Conservation (phyloP, 2,113 vertebrate genomes). For the Vulpes ferrilata region DNA sequence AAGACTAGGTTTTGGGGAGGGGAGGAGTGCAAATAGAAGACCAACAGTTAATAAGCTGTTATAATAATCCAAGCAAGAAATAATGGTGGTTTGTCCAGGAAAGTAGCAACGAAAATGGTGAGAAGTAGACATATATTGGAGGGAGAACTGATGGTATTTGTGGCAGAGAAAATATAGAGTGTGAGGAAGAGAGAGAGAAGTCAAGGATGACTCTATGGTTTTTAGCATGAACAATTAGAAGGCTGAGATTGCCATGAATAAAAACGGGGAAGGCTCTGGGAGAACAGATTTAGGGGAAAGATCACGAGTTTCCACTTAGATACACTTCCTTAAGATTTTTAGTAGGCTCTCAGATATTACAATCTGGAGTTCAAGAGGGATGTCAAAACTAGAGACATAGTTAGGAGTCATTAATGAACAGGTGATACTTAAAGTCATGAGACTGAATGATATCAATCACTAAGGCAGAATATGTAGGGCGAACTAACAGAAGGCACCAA, state of each 20-base stretch:
- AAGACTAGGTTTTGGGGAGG: neutral
- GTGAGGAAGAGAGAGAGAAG: neutral
- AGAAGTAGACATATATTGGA: neutral
- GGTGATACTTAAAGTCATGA: conserved; percentile 37
- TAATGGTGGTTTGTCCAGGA: neutral
- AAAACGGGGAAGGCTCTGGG: conserved; percentile 31
- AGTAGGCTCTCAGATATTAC: conserved; percentile 15
- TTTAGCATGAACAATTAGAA: conserved; percentile 50
- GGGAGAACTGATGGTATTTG: neutral
- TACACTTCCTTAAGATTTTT: neutral
- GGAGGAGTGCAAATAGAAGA: neutral
- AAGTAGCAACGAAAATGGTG: conserved; percentile 28
- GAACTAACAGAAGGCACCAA: conserved; percentile 12
- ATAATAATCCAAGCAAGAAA: conserved; percentile 42
- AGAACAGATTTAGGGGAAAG: conserved; percentile 19
- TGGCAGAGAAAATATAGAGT: neutral
- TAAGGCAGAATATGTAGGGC: neutral
- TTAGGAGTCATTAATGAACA: conserved; percentile 33
- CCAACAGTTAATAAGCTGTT: conserved; percentile 19
- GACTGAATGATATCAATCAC: conserved; percentile 7
- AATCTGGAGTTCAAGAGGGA: conserved; percentile 14
- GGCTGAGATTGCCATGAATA: neutral
- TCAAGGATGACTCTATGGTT: neutral
- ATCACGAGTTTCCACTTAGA: conserved; percentile 21
- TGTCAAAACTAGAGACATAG: conserved; percentile 24